Evolutionary conservation across 2,888 invertebrate species (phyloP), one percentile per base, ranked within the genome.

Genomic region (Caenorhabditis macrosperma): DNA sequence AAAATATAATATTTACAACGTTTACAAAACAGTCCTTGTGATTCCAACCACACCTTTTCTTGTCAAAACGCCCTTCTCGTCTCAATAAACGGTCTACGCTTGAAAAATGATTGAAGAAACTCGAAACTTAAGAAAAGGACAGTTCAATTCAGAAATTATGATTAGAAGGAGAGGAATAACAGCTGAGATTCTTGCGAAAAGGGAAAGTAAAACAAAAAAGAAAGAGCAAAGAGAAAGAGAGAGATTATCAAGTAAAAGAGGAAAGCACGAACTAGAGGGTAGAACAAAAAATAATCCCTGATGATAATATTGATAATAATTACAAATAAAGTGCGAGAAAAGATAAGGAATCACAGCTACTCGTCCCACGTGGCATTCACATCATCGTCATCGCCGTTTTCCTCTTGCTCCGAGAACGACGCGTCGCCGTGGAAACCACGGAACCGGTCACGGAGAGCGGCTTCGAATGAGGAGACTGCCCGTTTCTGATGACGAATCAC

Each of bases 321-420:
- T 68, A 68, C 68, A 76, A 48, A 68, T 61, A 61, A 22, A n/a
- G n/a, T n/a, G n/a, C 30, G 30, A 30, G 12, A 35, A 26, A 20
- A 1, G n/a, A n/a, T 24, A 3, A 15, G 24, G 4, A 7, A 38
- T 38, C 44, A 75, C n/a, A n/a, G n/a, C n/a, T n/a, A n/a, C 52
- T 79, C 74, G 44, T 79, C 79, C 79, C 79, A 79, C 20, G 69
- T 75, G 52, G 64, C 79, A 55, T 75, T 79, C 38, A 64, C 59
- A 52, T 79, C 79, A 20, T 67, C 74, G 17, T 78, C 78, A 10
- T 79, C 76, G 46, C 61, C 79, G 26, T 60, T 69, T 20, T 76
- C 80, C 33, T 80, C 80, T 71, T 80, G 80, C 35, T 80, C 80
- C 20, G 80, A 80, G 61, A 67, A 76, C 20, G 76, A 76, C n/a